Evolutionary conservation across 2,113 vertebrate species (phyloP).

Genomic region (Nansenia antarctica): DNA sequence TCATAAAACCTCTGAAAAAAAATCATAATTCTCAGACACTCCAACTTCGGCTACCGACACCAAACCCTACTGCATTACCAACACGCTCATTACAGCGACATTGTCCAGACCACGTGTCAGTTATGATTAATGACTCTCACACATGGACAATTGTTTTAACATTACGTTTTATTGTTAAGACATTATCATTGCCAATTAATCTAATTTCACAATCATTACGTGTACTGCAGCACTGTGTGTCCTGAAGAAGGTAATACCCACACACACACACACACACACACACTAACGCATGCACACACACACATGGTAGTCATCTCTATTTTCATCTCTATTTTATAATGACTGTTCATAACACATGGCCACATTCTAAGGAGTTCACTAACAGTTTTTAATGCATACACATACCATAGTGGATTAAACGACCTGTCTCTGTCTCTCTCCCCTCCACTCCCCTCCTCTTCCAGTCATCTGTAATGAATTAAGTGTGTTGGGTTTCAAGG

Average conservation of each 20-base stretch:
- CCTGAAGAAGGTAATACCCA: neutral
- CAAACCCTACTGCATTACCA: neutral
- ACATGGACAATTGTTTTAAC: constrained; percentile 56
- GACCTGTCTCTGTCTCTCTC: constrained; percentile 31
- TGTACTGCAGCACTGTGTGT: too few species aligned
- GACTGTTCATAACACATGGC: neutral
- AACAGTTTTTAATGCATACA: neutral
- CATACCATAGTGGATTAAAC: neutral
- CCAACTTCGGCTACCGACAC: neutral
- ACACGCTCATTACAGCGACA: neutral
- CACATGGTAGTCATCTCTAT: neutral
- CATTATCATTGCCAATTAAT: constrained; percentile 38
- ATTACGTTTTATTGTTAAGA: constrained; percentile 52
- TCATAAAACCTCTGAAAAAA: constrained; percentile 5
- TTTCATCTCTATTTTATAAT: neutral
- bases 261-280: too few species aligned
- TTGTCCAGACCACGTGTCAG: constrained; percentile 62
- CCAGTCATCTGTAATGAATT: constrained; percentile 89
- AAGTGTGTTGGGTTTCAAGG: constrained; percentile 82
- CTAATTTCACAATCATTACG: too few species aligned
- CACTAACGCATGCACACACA: neutral
- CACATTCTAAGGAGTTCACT: neutral
- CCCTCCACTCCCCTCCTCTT: neutral
- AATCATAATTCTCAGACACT: constrained; percentile 8
- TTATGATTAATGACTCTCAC: constrained; percentile 70